phyloP scores from a whole-genome alignment of 2,797 vertebrate genomes.

The Fistularia commersonii region DNA sequence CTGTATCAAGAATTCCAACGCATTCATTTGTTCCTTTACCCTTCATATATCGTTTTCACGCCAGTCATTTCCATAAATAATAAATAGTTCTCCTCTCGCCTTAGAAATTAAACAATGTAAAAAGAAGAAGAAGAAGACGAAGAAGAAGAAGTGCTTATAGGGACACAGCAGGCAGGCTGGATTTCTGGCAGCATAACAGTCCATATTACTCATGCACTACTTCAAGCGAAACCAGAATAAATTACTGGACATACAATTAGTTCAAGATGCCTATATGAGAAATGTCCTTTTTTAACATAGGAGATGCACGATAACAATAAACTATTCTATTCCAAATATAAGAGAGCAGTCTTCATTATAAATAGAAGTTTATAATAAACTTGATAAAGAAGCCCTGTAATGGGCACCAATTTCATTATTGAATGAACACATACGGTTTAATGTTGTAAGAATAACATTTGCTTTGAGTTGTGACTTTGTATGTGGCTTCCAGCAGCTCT shows the following conservation, averaged over 20 bases:
- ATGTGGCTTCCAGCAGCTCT: slow-evolving; percentile 10
- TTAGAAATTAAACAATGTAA: slow-evolving; percentile 23
- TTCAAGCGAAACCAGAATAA: slow-evolving; percentile 28
- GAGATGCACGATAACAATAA: slow-evolving; percentile 18
- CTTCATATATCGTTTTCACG: slow-evolving; percentile 11
- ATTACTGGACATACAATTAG: slow-evolving; percentile 33
- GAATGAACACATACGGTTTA: not conserved
- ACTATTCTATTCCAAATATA: not conserved
- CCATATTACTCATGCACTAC: slow-evolving; percentile 26
- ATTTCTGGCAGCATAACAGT: slow-evolving; percentile 18
- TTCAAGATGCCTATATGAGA: slow-evolving; percentile 7
- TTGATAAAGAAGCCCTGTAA: not conserved
- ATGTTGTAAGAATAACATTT: not conserved
- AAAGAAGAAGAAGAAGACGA: slow-evolving; percentile 13
- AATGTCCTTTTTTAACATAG: slow-evolving; percentile 17
- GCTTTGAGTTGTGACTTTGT: slow-evolving; percentile 12
- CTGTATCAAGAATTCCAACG: slow-evolving; percentile 3
- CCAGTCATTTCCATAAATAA: slow-evolving; percentile 20
- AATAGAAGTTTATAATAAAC: slow-evolving; percentile 15
- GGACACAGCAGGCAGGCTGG: slow-evolving; percentile 8
- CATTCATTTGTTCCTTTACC: slow-evolving; percentile 11
- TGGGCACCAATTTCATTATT: slow-evolving; percentile 1
- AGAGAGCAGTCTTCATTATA: slow-evolving; percentile 1
- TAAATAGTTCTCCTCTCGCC: slow-evolving; percentile 14
- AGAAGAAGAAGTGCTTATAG: slow-evolving; percentile 22